These are phyloP conservation scores for Protosalanx chinensis DNA, from an alignment of 2,797 vertebrate genomes.

Conservation along the genomic window DNA sequence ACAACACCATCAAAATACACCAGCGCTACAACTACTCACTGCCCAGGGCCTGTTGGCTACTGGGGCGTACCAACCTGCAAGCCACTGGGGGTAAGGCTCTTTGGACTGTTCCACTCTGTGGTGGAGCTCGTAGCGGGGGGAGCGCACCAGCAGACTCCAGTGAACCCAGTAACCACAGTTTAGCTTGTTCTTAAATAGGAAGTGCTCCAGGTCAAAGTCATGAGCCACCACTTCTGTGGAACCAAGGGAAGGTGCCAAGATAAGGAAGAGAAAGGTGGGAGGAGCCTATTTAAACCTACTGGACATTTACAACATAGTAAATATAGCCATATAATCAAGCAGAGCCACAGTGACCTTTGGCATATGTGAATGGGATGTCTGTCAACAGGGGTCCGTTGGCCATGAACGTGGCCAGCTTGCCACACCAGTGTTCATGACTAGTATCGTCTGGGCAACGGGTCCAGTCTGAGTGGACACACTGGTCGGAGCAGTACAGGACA, in stretches of 20 bases:
- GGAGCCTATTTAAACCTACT: not conserved
- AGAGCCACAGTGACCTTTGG: not conserved
- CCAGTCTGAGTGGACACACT: constrained; percentile 2
- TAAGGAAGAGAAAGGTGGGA: not conserved
- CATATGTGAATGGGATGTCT: constrained; percentile 7
- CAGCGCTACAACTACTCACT: not conserved
- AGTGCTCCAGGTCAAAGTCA: constrained; percentile 40
- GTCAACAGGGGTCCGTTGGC: not conserved
- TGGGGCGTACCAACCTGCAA: constrained; percentile 33
- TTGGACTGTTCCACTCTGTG: constrained; percentile 18
- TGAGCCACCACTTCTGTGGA: constrained; percentile 31
- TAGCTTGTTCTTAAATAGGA: constrained; percentile 27
- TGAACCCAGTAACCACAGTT: constrained; percentile 37
- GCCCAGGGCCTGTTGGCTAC: not conserved
- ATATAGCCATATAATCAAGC: not conserved
- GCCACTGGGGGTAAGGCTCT: constrained; percentile 19
- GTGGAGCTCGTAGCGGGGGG: constrained; percentile 15
- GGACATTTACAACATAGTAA: not conserved
- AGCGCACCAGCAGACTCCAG: constrained; percentile 32
- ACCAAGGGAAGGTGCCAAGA: not conserved
- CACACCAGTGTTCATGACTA: constrained; percentile 15
- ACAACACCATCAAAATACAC: not conserved
- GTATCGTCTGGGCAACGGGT: constrained; percentile 6
- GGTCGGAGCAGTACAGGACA: constrained; percentile 12
- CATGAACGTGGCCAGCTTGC: constrained; percentile 2